Evolutionary conservation across 2,888 invertebrate genomes (phyloP), one percentile per base, ranked within the genome.

Genomic region (Drosophila suboccidentalis): DNA sequence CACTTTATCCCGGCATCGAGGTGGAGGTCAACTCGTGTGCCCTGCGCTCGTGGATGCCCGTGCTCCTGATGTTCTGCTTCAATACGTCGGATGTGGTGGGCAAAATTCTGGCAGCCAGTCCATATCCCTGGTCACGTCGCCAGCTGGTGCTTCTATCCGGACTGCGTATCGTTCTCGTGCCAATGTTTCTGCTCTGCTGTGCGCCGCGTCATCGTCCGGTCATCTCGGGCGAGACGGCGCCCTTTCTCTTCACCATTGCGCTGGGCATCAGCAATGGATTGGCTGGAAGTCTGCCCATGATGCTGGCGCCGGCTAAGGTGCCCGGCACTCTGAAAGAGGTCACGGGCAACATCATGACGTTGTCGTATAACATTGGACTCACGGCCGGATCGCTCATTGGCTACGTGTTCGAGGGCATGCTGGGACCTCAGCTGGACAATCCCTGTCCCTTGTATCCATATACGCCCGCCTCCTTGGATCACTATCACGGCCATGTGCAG

Each of bases 341-440:
- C 8, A 97, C 97, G 68, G 98, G 98, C 95, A 98, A 98, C 91
- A 97, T 98, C 93, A 98, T 98, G 98, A 98, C 98, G 0, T 92
- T 98, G 2, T 97, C 97, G 0, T 98, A 98, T 93, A 97, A 97
- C 92, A 95, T 97, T 41, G 98, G 98, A 0, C 93, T 98, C 54
- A 96, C 97, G 0, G 95, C 96, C 0, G 98, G 98, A 1, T 96
- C 97, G 0, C 92, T 97, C 17, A 95, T 97, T 58, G 97, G 98
- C 0, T 98, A 98, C 89, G 93, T 96, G 19, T 94, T 98, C 71
- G 94, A 96, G 83, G 93, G 94, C 73, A 94, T 95, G 94, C 86
- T 95, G 53, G 95, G 95, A 0, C 93, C 94, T 0, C 94, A 94
- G 44, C 91, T 94, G 1, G 85, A 90, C 32, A 91, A 93, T 51